Base-by-base conservation (phyloP, 2,888 invertebrate genomes). In the Iselma pallidipennis region DNA sequence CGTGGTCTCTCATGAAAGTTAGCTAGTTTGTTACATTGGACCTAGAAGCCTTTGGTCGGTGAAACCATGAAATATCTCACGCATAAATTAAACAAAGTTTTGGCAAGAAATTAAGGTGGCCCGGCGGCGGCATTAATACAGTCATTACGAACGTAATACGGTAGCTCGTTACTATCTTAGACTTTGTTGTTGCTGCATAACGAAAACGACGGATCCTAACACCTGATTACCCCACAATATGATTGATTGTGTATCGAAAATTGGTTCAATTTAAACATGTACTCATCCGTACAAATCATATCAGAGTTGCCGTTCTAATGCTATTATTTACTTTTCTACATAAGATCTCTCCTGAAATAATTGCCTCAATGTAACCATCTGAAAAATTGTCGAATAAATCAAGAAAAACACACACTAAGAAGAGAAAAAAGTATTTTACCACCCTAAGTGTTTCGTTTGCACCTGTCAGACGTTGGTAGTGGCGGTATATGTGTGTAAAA, bases 11-110 rank as follows among this genome's bases (percentile, higher is more conserved):
- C 29, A 29, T 6, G 5, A 7, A 51, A 16, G 2, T 51, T 19
- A 3, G 21, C 12, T 51, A 14, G 28, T 51, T 7, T 28, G 51
- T 51, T 51, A 51, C n/a, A 19, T 6, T 31, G 51, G 51, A 54
- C 57, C 48, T 55, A 37, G 26, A 48, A 72, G 71, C 74, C 74
- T 74, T 75, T 75, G 74, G 73, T 66, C 73, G 69, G 70, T 70
- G 70, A 76, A 73, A 74, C 74, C 78, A 76, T 77, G 77, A 78
- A 79, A 78, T 78, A 80, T 79, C 77, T 74, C 72, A 77, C 78
- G 80, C 80, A 80, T 80, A 80, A 80, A 80, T 80, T 80, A 79
- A 70, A 68, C 73, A 72, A 80, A 80, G 78, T 80, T 80, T 77
- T 74, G 72, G 76, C 79, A 80, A 80, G 80, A 80, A 80, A 80